Evolutionary conservation across 2,113 vertebrate genomes (phyloP), one percentile per base, ranked within the genome.

Genomic region (Megaleporinus macrocephalus): DNA sequence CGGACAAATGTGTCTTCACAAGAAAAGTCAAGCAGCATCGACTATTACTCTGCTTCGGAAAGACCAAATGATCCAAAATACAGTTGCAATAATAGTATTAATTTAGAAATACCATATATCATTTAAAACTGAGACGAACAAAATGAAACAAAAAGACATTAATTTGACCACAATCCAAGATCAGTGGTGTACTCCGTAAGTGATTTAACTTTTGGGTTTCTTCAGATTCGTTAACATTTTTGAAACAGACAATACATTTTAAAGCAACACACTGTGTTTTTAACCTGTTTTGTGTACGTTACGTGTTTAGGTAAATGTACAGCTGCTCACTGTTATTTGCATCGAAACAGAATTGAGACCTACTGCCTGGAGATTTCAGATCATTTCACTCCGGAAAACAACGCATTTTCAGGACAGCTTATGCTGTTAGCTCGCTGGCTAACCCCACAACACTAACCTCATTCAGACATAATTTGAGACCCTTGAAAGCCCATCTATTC

Each of bases 351-450:
- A 85, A 85, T 7, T n/a, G 27, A 12, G 76, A 89, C 90, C 90
- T 87, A 89, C 91, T 63, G 87, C 90, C 83, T 70, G n/a, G 0
- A 20, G 72, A 86, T 89, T 80, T 55, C 5, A n/a, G 16, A 22
- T 24, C 36, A 12, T 63, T 68, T 83, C 12, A 68, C 36, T 76
- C 90, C 73, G 66, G 75, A 72, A 87, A 88, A 87, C 91, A 89
- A 1, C 72, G 80, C 66, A 76, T 76, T 79, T 27, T 36, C 47
- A 59, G 15, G 1, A 15, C 61, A 72, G 14, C 26, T 55, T 10
- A 9, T 20, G 0, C 11, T 41, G 24, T 16, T 79, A 27, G 15
- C 22, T 30, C 63, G 14, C 27, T 41, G 1, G 3, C 5, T 44
- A 44, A 44, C 41, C 5, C 10, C 41, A 5, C 5, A 44, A 44